Evolutionary conservation across 2,888 invertebrate species (phyloP).

Genomic region (Chaitophorus viminalis): DNA sequence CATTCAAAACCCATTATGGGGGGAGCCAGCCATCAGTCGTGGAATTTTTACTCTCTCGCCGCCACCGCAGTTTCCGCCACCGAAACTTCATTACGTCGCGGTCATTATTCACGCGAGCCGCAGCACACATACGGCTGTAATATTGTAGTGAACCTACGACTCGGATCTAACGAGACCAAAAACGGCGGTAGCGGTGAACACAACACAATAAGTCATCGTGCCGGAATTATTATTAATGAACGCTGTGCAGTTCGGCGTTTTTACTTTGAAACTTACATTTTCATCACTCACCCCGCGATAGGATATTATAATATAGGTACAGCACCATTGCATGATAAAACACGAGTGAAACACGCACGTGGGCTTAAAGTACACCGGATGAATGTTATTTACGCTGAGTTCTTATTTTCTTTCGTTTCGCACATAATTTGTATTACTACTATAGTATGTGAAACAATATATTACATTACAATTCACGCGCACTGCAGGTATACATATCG

Average conservation of each 20-base stretch:
- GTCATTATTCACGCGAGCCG: conserved; percentile 17
- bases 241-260: not conserved
- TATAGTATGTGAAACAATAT: too few species aligned
- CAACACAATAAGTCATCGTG: not conserved
- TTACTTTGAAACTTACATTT: not conserved
- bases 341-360: too few species aligned
- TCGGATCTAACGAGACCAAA: conserved; percentile 8
- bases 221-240: conserved; percentile 15
- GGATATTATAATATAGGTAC: not conserved
- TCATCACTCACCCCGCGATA: not conserved
- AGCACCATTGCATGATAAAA: not conserved
- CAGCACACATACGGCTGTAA: not conserved
- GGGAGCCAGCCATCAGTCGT: not conserved
- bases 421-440: too few species aligned
- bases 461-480: too few species aligned
- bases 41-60: not conserved
- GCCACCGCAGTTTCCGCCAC: not conserved
- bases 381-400: too few species aligned
- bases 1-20: conserved; percentile 24
- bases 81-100: conserved; percentile 23
- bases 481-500: too few species aligned
- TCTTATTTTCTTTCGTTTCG: too few species aligned
- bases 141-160: not conserved
- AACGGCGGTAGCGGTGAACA: not conserved
- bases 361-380: too few species aligned